phyloP scores from a whole-genome alignment of 2,113 vertebrate species.

The Gracilinanus agilis region DNA sequence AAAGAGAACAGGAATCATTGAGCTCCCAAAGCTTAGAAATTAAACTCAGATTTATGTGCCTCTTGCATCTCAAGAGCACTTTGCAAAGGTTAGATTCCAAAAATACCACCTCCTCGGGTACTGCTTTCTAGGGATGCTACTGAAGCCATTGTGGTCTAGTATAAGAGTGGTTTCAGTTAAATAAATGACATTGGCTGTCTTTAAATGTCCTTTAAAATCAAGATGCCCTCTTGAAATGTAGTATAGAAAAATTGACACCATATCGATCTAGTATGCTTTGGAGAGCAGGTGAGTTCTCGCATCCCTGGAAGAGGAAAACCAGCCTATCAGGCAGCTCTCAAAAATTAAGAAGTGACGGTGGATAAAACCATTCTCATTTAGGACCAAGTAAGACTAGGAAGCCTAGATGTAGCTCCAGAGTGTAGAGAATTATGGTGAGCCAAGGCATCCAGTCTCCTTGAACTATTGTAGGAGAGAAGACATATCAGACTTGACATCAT shows the following conservation, averaged over 20 bases:
- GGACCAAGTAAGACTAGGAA: background rate
- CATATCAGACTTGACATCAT: background rate
- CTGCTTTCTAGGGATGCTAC: background rate
- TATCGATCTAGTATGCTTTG: background rate
- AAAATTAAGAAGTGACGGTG: background rate
- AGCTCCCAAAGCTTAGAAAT: fast-evolving
- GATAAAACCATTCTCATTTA: background rate
- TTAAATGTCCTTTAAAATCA: background rate
- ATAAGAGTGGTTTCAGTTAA: background rate
- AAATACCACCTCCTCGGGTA: background rate
- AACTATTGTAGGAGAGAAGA: background rate
- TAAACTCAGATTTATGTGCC: background rate
- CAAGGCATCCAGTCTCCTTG: background rate
- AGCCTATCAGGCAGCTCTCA: background rate
- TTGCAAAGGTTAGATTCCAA: background rate
- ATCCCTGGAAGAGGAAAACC: background rate
- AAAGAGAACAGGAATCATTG: background rate
- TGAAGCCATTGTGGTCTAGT: background rate
- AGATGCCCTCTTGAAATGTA: background rate
- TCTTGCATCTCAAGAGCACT: background rate
- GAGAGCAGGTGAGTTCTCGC: background rate
- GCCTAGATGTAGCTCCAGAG: background rate
- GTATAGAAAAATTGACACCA: background rate
- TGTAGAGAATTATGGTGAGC: background rate
- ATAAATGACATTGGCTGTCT: background rate